Evolutionary conservation across 2,888 invertebrate genomes (phyloP).

Genomic region (Tetheella fluctuosa): DNA sequence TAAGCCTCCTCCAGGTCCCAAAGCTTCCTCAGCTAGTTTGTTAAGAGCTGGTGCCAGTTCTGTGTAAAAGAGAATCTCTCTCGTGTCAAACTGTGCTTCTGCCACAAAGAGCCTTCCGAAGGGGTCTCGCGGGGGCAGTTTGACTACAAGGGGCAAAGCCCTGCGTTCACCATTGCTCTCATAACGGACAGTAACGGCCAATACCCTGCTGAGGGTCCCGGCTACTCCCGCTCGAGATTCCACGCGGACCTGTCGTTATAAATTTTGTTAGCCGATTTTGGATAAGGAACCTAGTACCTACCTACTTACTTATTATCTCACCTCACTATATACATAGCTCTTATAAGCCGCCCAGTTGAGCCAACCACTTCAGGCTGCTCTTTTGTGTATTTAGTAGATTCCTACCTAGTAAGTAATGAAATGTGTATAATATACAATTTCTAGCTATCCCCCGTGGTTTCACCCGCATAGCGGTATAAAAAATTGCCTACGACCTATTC

Average conservation of each 20-base stretch:
- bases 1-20: constrained; percentile 69
- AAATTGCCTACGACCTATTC: no score
- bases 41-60: constrained; percentile 90
- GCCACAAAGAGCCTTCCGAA: constrained; percentile 92
- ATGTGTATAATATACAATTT: no score
- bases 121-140: constrained; percentile 90
- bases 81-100: constrained; percentile 91
- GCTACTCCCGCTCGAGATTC: constrained; percentile 86
- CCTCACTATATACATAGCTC: no score
- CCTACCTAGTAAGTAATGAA: no score
- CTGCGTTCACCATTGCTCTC: constrained; percentile 65
- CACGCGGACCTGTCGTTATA: constrained; percentile 59
- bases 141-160: constrained; percentile 86
- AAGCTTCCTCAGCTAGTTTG: constrained; percentile 85
- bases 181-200: constrained; percentile 89
- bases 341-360: no score
- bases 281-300: no score
- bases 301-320: no score
- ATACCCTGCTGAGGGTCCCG: constrained; percentile 90
- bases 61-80: constrained; percentile 93
- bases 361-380: no score
- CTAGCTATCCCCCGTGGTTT: no score
- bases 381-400: no score
- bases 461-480: no score
- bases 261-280: no score